Percentiles rank a stretch among this genome's conserved stretches.
These are phyloP conservation scores for Polydrusus cervinus DNA, from an alignment of 2,888 invertebrate species.

Conservation along the genomic window DNA sequence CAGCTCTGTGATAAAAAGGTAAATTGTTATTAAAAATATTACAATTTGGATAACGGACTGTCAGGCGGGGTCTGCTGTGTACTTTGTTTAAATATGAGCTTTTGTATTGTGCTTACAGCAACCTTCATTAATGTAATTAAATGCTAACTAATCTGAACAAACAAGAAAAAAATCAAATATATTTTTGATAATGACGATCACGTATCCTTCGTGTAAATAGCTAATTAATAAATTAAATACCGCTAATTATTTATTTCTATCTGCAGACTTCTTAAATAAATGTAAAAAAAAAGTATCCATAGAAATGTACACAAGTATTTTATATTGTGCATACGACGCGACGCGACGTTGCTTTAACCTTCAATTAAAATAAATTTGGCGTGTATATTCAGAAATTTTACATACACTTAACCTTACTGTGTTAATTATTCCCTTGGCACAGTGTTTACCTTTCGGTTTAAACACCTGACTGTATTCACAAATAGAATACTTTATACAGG, in stretches of 20 bases:
- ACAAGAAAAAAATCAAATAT: neutral
- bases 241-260: slow-evolving; percentile 16
- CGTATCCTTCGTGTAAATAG: neutral
- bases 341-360: slow-evolving; percentile 6
- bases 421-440: slow-evolving; percentile 23
- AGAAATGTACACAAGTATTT: neutral
- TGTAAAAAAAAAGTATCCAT: too few relatives aligned
- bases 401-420: slow-evolving; percentile 25
- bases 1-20: too few relatives aligned
- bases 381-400: slow-evolving; percentile 20
- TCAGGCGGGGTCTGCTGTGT: too few relatives aligned
- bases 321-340: slow-evolving; percentile 11
- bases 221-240: slow-evolving; percentile 26
- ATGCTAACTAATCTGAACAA: neutral
- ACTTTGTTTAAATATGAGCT: too few relatives aligned
- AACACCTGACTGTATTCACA: slow-evolving; percentile 13
- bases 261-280: neutral
- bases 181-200: neutral
- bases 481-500: neutral
- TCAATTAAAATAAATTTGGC: slow-evolving; percentile 26
- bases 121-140: neutral
- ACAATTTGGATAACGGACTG: too few relatives aligned
- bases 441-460: slow-evolving; percentile 8
- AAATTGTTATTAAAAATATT: too few relatives aligned
- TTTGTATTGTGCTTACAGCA: too few relatives aligned